These are phyloP conservation scores for Thamnaconus septentrionalis DNA, from an alignment of 2,113 vertebrate species.

Conservation along the genomic window DNA sequence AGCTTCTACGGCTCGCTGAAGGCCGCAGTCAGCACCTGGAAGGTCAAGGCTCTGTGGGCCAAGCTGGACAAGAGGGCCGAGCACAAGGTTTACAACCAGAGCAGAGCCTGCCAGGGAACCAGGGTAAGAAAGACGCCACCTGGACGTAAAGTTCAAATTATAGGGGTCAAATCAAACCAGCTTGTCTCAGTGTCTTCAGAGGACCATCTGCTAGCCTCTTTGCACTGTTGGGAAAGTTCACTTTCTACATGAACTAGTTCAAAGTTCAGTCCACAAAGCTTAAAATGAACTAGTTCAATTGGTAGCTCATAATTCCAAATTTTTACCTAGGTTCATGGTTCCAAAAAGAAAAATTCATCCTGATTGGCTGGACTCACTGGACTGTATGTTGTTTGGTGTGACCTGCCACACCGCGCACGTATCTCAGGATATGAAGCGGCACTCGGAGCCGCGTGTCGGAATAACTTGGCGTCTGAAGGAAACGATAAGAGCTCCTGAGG, in stretches of 20 bases:
- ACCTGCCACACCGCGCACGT: not conserved
- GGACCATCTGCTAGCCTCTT: no score
- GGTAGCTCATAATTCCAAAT: no score
- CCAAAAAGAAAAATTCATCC: no score
- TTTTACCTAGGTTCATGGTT: no score
- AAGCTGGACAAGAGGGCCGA: slow-evolving; percentile 92
- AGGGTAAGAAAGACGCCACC: slow-evolving; percentile 77
- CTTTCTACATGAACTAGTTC: no score
- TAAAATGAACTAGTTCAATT: no score
- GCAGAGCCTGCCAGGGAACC: slow-evolving; percentile 82
- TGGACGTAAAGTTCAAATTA: not conserved
- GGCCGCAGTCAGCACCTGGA: slow-evolving; percentile 88
- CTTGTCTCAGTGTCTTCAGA: no score
- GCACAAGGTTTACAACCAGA: slow-evolving; percentile 91
- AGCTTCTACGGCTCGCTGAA: slow-evolving; percentile 90
- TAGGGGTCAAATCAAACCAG: not conserved
- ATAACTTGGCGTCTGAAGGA: slow-evolving; percentile 33
- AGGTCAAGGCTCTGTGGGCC: slow-evolving; percentile 94
- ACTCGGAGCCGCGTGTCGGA: slow-evolving; percentile 4
- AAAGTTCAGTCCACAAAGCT: no score
- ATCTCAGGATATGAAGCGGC: not conserved
- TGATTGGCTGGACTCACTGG: no score
- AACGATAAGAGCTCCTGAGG: slow-evolving; percentile 43
- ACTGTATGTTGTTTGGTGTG: not conserved
- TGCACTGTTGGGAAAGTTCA: no score